phyloP scores from a whole-genome alignment of 2,113 vertebrate species.

The Vidua macroura region DNA sequence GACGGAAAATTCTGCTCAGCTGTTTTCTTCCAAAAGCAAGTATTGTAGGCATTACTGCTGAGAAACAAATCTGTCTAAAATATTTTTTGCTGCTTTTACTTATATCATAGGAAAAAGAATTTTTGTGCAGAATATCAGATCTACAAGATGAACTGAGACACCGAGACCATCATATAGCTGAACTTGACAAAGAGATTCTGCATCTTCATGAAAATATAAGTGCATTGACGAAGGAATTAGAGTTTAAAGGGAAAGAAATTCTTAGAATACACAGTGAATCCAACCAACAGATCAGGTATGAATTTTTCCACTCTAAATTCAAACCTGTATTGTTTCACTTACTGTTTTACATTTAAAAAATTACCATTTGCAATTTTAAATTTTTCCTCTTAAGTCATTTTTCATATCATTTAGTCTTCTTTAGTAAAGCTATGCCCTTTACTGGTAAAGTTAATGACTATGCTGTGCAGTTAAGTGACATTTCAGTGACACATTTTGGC shows the following conservation, averaged over 20 bases:
- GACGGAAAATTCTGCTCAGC: not conserved
- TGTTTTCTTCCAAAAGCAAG: not conserved
- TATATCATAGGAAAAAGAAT: slow-evolving; percentile 83
- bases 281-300: slow-evolving; percentile 96
- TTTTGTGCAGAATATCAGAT: slow-evolving; percentile 85
- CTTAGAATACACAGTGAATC: slow-evolving; percentile 96
- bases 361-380: not conserved
- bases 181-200: slow-evolving; percentile 92
- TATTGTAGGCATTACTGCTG: not conserved
- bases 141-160: slow-evolving; percentile 90
- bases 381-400: not conserved
- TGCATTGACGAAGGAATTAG: slow-evolving; percentile 93
- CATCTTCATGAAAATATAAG: slow-evolving; percentile 94
- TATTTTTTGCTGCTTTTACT: not conserved
- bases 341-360: not conserved
- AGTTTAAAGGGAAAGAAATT: slow-evolving; percentile 96
- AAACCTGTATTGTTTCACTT: not conserved
- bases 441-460: not conserved
- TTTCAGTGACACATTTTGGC: slow-evolving; percentile 11
- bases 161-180: slow-evolving; percentile 91
- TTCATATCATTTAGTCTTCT: not conserved
- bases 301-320: not conserved
- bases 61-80: not conserved
- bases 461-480: not conserved
- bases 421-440: not conserved